Base-by-base conservation (phyloP, 1,140 invertebrate species). In the Penaeus indicus region DNA sequence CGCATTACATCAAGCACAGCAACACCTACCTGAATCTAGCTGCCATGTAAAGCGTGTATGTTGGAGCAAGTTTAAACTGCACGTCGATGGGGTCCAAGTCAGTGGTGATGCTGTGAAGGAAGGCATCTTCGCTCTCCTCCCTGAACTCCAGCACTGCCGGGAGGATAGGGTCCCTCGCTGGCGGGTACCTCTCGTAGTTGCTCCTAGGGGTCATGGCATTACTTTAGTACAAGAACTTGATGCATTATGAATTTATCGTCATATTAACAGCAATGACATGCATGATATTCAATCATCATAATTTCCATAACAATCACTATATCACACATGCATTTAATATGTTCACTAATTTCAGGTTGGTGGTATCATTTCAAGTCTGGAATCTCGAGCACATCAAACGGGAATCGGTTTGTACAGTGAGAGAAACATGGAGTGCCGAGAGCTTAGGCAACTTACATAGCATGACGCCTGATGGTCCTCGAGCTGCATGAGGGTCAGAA, bases 141-240 rank as follows among this genome's bases (percentile, higher is more conserved):
- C 97, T 95, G 92, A 99, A 98, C 93, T 99, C 98, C 88, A 99
- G 93, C 25, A 98, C 97, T 10, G 97, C 98, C 22, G 98, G 98
- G 89, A 99, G 94, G 90, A 98, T 98, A 62, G 97, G 96, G 93
- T 98, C 97, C 90, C 95, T 95, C 47, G 96, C 93, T 22, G 91
- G 85, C 19, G 95, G 94, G 83, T 93, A 93, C 8, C 94, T 92
- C 82, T 94, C 93, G 91, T 94, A 94, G 89, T 94, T 93, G 25
- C 94, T 93, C 85, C 94, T 91, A 64, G 27, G 61, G 47, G 8
- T 47, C 21, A 80, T 18, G 25, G 54, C 21, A n/a, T 79, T 18
- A 1, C 5, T 78, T 22, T 21, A 27, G 19, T 67, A 22, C 25
- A 81, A 54, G 83, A 82, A 11, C 11, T 1, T 54, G 54, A 54